phyloP scores from a whole-genome alignment of 2,113 vertebrate species.

The Channa argus region DNA sequence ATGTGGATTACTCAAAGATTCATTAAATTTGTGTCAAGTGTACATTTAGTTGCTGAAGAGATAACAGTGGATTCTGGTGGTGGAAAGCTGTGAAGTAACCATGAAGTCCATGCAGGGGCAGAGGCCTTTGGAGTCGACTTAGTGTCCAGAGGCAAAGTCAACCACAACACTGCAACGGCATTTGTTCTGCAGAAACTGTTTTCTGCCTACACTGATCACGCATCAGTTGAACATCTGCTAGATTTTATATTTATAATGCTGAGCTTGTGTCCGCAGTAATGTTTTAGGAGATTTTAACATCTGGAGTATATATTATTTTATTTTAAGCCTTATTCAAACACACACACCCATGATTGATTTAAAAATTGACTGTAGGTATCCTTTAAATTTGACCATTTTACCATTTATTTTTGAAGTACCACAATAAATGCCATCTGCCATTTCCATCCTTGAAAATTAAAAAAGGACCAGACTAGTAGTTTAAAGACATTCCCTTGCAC shows the following conservation, averaged over 20 bases:
- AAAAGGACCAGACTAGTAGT: too few relatives aligned
- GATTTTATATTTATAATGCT: too few relatives aligned
- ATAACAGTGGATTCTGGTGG: not conserved
- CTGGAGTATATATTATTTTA: too few relatives aligned
- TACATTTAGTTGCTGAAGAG: not conserved
- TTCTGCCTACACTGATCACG: not conserved
- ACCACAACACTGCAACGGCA: constrained; percentile 4
- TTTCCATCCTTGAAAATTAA: not conserved
- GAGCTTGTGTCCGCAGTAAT: too few relatives aligned
- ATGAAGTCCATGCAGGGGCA: constrained; percentile 8
- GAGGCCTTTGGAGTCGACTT: not conserved
- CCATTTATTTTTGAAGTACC: not conserved
- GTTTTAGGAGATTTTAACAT: not conserved
- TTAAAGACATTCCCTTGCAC: not conserved
- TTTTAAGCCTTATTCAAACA: too few relatives aligned
- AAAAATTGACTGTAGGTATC: not conserved
- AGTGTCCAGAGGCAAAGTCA: too few relatives aligned
- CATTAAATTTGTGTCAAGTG: not conserved
- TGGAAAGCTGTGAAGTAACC: constrained; percentile 9
- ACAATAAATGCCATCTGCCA: not conserved
- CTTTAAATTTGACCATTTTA: too few relatives aligned
- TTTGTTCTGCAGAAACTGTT: constrained; percentile 19
- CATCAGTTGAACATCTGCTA: not conserved
- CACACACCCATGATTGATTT: too few relatives aligned
- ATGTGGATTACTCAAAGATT: not conserved